Percentiles rank a stretch among this genome's conserved stretches.
phyloP scores from a whole-genome alignment of 2,888 invertebrate species.

The Cerceris ruficornis region DNA sequence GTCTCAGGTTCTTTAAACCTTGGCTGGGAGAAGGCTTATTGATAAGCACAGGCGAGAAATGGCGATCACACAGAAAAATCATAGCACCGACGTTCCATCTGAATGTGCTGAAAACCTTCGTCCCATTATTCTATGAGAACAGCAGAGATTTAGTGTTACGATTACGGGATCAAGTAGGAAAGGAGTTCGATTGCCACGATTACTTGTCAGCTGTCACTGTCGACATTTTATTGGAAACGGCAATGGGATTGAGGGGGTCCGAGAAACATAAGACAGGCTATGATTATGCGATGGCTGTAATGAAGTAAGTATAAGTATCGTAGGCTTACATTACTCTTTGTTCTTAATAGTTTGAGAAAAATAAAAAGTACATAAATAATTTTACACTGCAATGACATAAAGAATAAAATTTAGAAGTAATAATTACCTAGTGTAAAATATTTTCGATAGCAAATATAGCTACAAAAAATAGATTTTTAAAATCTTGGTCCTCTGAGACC shows the following conservation, averaged over 20 bases:
- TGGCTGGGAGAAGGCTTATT: slow-evolving; percentile 81
- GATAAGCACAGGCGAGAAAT: slow-evolving; percentile 82
- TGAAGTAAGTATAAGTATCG: slow-evolving; percentile 81
- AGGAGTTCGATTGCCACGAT: slow-evolving; percentile 83
- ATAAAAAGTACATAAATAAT: too few species aligned
- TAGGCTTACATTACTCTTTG: background rate
- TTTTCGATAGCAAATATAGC: too few species aligned
- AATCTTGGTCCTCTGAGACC: too few species aligned
- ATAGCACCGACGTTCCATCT: slow-evolving; percentile 83
- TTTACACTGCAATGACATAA: too few species aligned
- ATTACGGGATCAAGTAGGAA: slow-evolving; percentile 79
- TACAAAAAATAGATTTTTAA: too few species aligned
- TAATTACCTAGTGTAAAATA: too few species aligned
- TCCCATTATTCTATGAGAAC: slow-evolving; percentile 83
- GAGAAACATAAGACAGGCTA: slow-evolving; percentile 82
- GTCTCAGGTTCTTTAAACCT: slow-evolving; percentile 76
- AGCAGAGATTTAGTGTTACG: slow-evolving; percentile 80
- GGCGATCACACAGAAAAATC: slow-evolving; percentile 83
- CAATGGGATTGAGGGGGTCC: slow-evolving; percentile 83
- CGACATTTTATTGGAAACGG: slow-evolving; percentile 84
- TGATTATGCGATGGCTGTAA: slow-evolving; percentile 84
- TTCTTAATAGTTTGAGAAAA: too few species aligned
- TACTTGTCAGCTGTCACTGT: slow-evolving; percentile 83
- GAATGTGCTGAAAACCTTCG: slow-evolving; percentile 83
- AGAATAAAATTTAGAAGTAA: background rate